Conservation (phyloP, 2,888 invertebrate genomes). For the Petrolisthes cinctipes region DNA sequence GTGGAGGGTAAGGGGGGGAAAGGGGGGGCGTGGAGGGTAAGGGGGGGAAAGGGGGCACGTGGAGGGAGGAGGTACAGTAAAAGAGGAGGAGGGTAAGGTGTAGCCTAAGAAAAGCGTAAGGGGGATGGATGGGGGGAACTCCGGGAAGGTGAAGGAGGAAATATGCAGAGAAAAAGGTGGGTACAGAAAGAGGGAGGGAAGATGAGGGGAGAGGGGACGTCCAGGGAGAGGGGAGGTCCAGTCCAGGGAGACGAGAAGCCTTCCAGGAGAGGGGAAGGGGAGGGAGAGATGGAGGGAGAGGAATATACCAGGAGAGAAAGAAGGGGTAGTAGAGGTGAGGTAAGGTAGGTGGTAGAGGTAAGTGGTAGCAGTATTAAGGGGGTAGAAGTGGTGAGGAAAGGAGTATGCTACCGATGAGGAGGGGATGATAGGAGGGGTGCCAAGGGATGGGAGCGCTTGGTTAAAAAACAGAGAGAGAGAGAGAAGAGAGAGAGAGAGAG, state of each 20-base stretch:
- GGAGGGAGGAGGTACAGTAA: background rate
- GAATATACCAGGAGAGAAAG: too few relatives aligned
- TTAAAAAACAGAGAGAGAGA: too few relatives aligned
- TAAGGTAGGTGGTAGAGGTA: background rate
- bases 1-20: background rate
- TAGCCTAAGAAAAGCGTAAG: background rate
- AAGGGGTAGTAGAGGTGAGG: background rate
- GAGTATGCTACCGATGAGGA: background rate
- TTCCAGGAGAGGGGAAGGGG: background rate
- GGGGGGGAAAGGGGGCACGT: too few relatives aligned
- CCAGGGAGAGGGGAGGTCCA: background rate
- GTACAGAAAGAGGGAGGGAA: background rate
- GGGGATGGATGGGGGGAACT: background rate
- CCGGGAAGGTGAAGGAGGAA: background rate
- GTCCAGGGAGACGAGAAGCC: background rate
- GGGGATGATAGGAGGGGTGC: background rate
- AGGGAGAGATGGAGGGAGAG: background rate
- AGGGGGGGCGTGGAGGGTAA: background rate
- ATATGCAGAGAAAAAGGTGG: background rate
- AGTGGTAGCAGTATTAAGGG: background rate
- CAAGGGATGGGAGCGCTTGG: too few relatives aligned
- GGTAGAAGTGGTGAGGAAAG: background rate
- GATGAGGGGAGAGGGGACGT: background rate
- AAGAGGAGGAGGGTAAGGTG: background rate
- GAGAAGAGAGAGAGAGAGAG: too few relatives aligned